These are phyloP conservation scores for Pseudococcus longispinus DNA, from an alignment of 2,888 invertebrate genomes.

Conservation along the genomic window DNA sequence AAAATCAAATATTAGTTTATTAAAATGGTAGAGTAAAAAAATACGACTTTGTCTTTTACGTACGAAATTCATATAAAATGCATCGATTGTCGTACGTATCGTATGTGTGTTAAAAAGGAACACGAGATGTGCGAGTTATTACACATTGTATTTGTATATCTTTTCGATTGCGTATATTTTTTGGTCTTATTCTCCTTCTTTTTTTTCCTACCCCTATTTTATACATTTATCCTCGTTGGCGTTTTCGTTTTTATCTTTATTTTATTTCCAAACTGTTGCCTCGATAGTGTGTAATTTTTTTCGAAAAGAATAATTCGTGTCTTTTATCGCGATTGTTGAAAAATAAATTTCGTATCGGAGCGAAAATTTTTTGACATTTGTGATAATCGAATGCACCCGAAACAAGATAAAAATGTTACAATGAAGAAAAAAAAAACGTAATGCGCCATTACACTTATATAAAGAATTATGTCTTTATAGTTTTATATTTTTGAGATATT, in stretches of 20 bases:
- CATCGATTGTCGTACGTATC: background rate
- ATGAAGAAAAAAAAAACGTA: background rate
- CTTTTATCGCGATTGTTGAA: background rate
- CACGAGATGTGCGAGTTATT: background rate
- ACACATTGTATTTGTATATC: background rate
- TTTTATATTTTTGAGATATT: background rate
- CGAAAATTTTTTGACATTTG: background rate
- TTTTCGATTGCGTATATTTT: background rate
- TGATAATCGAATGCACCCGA: conserved; percentile 17
- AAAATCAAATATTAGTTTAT: background rate
- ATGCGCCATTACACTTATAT: background rate
- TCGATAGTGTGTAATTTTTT: background rate
- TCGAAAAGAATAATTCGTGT: background rate
- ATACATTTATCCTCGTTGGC: background rate
- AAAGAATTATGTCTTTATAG: background rate
- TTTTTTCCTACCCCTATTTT: background rate
- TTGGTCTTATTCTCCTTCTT: background rate
- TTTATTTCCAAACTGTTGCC: conserved; percentile 34
- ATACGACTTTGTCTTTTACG: background rate
- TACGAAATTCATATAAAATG: background rate
- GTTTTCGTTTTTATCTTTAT: conserved; percentile 22
- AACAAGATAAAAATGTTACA: conserved; percentile 9
- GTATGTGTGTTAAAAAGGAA: background rate
- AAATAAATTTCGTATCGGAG: background rate
- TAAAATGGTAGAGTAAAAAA: background rate